phyloP scores from a whole-genome alignment of 2,888 invertebrate genomes.

The Pemphredon lugubris region DNA sequence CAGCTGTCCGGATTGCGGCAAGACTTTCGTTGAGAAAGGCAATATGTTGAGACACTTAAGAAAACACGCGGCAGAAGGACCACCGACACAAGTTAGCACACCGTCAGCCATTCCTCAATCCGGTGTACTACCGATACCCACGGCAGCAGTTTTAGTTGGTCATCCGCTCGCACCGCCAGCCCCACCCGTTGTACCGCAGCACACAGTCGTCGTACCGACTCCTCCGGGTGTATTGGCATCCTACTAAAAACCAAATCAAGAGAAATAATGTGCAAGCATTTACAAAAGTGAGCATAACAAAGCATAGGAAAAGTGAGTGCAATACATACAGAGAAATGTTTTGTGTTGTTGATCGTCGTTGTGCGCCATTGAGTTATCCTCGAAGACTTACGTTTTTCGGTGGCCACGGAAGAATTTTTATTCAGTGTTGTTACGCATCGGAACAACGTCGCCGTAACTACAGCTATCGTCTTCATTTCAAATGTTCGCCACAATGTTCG shows the following conservation, averaged over 20 bases:
- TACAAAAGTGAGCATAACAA: conserved; percentile 17
- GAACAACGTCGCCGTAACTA: conserved; percentile 17
- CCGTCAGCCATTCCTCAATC: conserved; percentile 77
- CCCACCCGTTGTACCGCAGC: conserved; percentile 79
- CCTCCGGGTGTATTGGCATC: conserved; percentile 83
- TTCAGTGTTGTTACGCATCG: conserved; percentile 26
- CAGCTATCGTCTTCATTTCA: conserved; percentile 23
- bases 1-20: conserved; percentile 88
- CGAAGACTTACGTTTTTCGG: conserved; percentile 7
- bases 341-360: conserved; percentile 28
- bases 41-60: conserved; percentile 89
- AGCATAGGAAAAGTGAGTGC: conserved; percentile 32
- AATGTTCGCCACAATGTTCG: conserved; percentile 23
- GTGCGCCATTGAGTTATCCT: conserved; percentile 34
- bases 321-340: conserved; percentile 33
- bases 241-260: conserved; percentile 76
- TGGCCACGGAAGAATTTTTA: conserved; percentile 20
- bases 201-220: conserved; percentile 83
- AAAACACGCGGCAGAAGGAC: conserved; percentile 85
- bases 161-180: conserved; percentile 77
- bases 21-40: conserved; percentile 91
- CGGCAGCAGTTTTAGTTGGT: conserved; percentile 77
- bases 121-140: conserved; percentile 76
- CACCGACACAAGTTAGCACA: conserved; percentile 78
- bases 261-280: conserved; percentile 21